Evolutionary conservation across 37 sponge, comb jelly and placozoan species (phyloP).

Genomic region (Petrosia ficiformis): DNA sequence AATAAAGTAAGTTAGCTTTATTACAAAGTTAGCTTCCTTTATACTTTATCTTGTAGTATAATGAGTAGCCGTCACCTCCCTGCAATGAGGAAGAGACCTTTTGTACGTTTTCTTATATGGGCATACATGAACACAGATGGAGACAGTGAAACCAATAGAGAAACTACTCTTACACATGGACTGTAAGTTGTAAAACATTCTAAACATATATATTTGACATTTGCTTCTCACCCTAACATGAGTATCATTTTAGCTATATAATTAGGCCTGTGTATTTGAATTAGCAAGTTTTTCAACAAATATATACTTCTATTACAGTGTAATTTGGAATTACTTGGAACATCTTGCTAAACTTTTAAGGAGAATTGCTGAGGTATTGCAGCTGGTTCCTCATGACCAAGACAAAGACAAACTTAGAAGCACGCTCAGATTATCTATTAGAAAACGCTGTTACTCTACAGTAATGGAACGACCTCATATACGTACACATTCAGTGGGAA

Average conservation of each 20-base stretch:
- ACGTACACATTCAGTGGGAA: no score
- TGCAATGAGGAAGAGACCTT: constrained; percentile 55
- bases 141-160: constrained; percentile 29
- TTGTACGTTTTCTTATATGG: constrained; percentile 66
- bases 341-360: neutral
- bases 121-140: constrained; percentile 67
- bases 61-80: neutral
- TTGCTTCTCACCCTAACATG: no score
- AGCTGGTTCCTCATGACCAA: neutral
- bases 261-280: no score
- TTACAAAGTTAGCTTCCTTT: neutral
- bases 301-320: neutral
- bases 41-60: neutral
- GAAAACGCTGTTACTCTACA: neutral
- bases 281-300: no score
- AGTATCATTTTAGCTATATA: no score
- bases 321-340: constrained; percentile 1
- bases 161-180: constrained; percentile 18
- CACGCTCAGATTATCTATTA: neutral
- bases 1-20: neutral
- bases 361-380: neutral
- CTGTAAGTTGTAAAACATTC: constrained; percentile 13
- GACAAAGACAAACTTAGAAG: neutral
- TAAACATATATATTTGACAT: neutral
- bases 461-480: no score